These are phyloP conservation scores for Polymixis flavicincta DNA, from an alignment of 2,888 invertebrate species.

Conservation along the genomic window DNA sequence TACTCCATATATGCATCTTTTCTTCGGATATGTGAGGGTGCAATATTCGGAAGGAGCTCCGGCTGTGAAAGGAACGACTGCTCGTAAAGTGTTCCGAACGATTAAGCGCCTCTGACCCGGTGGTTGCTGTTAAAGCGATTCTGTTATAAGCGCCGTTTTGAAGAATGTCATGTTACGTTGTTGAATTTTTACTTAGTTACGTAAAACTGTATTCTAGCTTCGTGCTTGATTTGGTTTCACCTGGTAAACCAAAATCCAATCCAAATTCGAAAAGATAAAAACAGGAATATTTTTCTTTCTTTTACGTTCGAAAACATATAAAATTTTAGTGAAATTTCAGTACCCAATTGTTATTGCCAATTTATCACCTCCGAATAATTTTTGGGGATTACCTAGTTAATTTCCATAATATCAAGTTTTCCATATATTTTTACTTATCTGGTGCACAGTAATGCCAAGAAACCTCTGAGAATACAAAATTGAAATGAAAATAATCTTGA, in stretches of 20 bases:
- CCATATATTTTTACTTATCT: neutral
- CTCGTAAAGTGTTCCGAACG: conserved; percentile 83
- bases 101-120: conserved; percentile 80
- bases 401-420: neutral
- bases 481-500: neutral
- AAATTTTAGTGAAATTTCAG: neutral
- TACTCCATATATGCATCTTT: conserved; percentile 63
- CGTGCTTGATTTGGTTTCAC: neutral
- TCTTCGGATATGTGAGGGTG: conserved; percentile 61
- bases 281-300: neutral
- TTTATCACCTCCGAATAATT: neutral
- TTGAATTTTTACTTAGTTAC: conserved; percentile 34
- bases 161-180: conserved; percentile 59
- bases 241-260: neutral
- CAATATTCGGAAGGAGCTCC: conserved; percentile 65
- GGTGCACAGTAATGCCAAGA: neutral
- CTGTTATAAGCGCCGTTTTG: conserved; percentile 68
- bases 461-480: neutral
- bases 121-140: conserved; percentile 69
- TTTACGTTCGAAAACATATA: too few species aligned
- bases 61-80: conserved; percentile 71
- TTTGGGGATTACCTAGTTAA: neutral
- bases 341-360: neutral
- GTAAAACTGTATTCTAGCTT: neutral
- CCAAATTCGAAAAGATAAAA: neutral